phyloP scores from a whole-genome alignment of 1,140 invertebrate species.

The Vollenhovia emeryi region DNA sequence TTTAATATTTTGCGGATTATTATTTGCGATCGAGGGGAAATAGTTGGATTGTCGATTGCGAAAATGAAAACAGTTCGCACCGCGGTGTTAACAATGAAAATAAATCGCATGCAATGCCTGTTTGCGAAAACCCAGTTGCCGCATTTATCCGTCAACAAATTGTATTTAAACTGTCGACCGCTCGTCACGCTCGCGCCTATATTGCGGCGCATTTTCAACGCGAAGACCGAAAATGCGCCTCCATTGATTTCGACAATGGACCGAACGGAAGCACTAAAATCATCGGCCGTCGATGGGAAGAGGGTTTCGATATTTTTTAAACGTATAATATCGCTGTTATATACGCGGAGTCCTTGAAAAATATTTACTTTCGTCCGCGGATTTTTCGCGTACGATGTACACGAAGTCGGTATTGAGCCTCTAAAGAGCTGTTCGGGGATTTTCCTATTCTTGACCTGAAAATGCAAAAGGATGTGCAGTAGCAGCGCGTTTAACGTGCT shows the following conservation, averaged over 20 bases:
- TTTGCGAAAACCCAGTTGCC: constrained; percentile 47
- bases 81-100: constrained; percentile 55
- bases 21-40: constrained; percentile 16
- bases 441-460: constrained; percentile 12
- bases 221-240: not conserved
- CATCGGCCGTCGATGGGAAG: not conserved
- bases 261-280: not conserved
- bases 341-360: not conserved
- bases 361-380: not conserved
- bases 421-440: not conserved
- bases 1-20: constrained; percentile 29
- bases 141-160: constrained; percentile 52
- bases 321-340: not conserved
- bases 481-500: constrained; percentile 51
- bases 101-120: constrained; percentile 37
- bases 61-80: constrained; percentile 50
- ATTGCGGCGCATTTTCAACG: constrained; percentile 19
- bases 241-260: constrained; percentile 20
- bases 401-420: not conserved
- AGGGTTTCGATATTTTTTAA: not conserved
- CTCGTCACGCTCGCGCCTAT: constrained; percentile 79
- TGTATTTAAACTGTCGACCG: constrained; percentile 53
- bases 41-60: constrained; percentile 28
- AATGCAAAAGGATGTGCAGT: not conserved
- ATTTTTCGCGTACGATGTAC: constrained; percentile 4